phyloP scores from a whole-genome alignment of 2,888 invertebrate species.

The Pammene aurita region DNA sequence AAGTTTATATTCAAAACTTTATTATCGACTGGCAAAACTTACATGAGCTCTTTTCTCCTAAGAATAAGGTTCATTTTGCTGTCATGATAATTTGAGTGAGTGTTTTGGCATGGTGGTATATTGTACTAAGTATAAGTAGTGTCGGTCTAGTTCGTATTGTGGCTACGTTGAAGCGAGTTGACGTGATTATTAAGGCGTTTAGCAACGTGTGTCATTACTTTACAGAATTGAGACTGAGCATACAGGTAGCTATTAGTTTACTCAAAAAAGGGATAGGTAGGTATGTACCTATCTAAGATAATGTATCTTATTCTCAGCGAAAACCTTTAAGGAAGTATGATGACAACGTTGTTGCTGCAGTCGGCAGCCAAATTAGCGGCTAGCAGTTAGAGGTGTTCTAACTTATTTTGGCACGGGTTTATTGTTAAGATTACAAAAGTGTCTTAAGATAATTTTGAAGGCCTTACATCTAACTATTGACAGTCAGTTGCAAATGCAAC shows the following conservation, averaged over 20 bases:
- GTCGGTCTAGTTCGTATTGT: slow-evolving; percentile 78
- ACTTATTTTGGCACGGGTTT: too few relatives aligned
- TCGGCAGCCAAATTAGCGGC: too few relatives aligned
- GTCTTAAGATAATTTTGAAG: too few relatives aligned
- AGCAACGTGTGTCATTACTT: slow-evolving; percentile 56
- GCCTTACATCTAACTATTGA: too few relatives aligned
- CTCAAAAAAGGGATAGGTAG: neutral
- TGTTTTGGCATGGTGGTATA: slow-evolving; percentile 44
- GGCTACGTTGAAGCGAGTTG: slow-evolving; percentile 76
- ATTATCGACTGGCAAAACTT: slow-evolving; percentile 41
- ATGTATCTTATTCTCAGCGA: too few relatives aligned
- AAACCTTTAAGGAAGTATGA: too few relatives aligned
- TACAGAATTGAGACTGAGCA: slow-evolving; percentile 18
- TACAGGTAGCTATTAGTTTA: neutral
- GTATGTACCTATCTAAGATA: too few relatives aligned
- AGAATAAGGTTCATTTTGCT: slow-evolving; percentile 48
- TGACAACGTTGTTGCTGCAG: too few relatives aligned
- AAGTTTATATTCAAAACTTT: slow-evolving; percentile 74
- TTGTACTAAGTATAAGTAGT: slow-evolving; percentile 70
- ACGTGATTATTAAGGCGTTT: slow-evolving; percentile 80
- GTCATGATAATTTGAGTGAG: slow-evolving; percentile 1
- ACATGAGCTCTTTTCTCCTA: slow-evolving; percentile 41
- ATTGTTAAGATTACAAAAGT: too few relatives aligned
- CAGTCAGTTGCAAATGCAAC: too few relatives aligned
- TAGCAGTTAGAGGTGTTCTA: too few relatives aligned